phyloP scores from a whole-genome alignment of 2,888 invertebrate genomes.

The Physocephala rufipes region DNA sequence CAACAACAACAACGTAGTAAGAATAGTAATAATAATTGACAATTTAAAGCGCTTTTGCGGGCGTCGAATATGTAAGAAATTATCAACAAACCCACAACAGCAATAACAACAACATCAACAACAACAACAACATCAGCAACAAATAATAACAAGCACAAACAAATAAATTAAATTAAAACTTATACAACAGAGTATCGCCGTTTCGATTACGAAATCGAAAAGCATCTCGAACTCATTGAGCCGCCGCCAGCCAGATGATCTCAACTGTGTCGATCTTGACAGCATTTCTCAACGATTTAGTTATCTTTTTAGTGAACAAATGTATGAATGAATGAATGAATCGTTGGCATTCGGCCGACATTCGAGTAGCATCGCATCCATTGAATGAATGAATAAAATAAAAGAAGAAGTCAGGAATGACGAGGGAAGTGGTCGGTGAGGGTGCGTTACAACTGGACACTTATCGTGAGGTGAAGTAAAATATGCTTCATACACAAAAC shows the following conservation, averaged over 20 bases:
- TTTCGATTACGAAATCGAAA: constrained; percentile 19
- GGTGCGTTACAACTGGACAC: neutral
- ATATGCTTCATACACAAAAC: neutral
- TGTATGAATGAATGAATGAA: constrained; percentile 9
- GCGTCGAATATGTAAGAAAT: constrained; percentile 19
- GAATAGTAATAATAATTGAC: neutral
- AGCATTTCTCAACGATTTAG: constrained; percentile 9
- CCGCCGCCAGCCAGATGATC: constrained; percentile 13
- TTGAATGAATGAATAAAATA: neutral
- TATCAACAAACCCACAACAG: no score
- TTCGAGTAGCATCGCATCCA: no score
- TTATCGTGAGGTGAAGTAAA: neutral
- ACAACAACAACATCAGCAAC: neutral
- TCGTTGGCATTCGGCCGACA: neutral
- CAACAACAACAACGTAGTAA: neutral
- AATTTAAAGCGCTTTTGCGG: constrained; percentile 4
- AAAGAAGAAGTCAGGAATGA: no score
- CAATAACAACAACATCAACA: neutral
- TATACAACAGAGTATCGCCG: neutral
- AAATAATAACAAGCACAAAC: neutral
- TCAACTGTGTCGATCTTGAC: constrained; percentile 19
- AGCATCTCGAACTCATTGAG: constrained; percentile 2
- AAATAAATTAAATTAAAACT: constrained; percentile 21
- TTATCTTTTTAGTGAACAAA: constrained; percentile 22
- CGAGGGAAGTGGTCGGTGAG: no score